Evolutionary conservation across 1,140 invertebrate genomes (phyloP), one percentile per base, ranked within the genome.

Genomic region (Heliconius nattereri): DNA sequence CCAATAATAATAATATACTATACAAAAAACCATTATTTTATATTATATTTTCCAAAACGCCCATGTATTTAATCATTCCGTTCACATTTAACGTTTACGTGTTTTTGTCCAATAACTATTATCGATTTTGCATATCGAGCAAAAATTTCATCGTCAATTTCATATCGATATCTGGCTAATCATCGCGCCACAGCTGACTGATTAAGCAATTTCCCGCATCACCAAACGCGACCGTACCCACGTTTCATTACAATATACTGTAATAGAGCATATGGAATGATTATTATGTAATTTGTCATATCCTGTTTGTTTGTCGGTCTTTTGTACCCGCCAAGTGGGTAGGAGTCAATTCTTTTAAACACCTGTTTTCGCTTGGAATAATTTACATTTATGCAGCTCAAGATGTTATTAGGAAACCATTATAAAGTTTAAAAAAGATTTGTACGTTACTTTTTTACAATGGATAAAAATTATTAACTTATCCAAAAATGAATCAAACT

Each of bases 231-330:
- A 81, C 85, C 84, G 83, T 88, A 85, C 85, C 90, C 87, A 89
- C 90, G 89, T 91, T 91, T 92, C 88, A 92, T 92, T 92, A 92
- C 83, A 91, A 91, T 91, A 90, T 91, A 90, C 89, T 86, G 86
- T 81, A 79, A 86, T 81, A 79, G 85, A 83, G 91, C 88, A 91
- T 66, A 66, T 29, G 60, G 60, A 66, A 66, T 66, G 23, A 60
- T 60, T 20, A 92, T 91, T 40, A 91, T 91, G 89, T 91, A 92
- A 92, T 92, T 93, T 92, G 89, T 81, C 86, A 88, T 81, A 91
- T 92, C 90, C 91, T 90, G 74, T 81, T 72, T 72, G 71, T 3
- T 72, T 72, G 29, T 40, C 71, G 71, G 29, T 72, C 35, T 72
- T 72, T 72, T 66, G 60, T 66, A 16, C n/a, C 60, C 60, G 60